Evolutionary conservation across 1,140 invertebrate species (phyloP), one percentile per base, ranked within the genome.

Genomic region (Lordiphosa mommai): DNA sequence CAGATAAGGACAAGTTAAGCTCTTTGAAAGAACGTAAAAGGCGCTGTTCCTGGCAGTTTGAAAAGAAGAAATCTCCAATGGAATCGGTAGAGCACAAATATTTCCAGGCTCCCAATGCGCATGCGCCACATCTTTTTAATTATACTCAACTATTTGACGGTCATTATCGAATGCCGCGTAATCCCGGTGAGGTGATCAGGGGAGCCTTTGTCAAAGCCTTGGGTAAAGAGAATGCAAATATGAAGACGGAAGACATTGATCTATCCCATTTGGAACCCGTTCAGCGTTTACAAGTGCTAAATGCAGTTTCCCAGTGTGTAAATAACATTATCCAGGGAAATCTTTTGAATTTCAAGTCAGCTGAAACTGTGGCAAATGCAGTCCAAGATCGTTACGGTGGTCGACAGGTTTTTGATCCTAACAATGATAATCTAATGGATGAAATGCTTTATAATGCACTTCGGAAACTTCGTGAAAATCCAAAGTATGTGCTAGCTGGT

Each of bases 401-500:
- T 1, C 1, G 8, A 14, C 16, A 30, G 3, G 7, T 7, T 1
- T 30, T 61, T 13, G 37, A 61, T 58, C 43, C 52, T 7, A 14
- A 61, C 10, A 43, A 61, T 9, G 14, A 49, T 3, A 10, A 37
- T 1, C 32, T 63, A 5, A 49, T 58, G 53, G 60, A 63, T n/a
- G 34, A 36, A 9, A 63, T 63, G 60, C 30, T 63, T 0, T 10
- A 16, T 4, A 43, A 61, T 49, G 59, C 43, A 5, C 32, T 63
- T 0, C 3, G 20, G 6, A 2, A 41, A 0, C 8, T 63, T 0
- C 20, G 20, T 4, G 16, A 38, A 8, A 47, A 49, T 9, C 2
- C 9, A 1, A 49, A 36, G 2, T 53, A 41, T 8, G 59, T 61
- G 9, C 55, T 61, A 20, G 44, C 44, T 14, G 16, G n/a, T 1